Base-by-base conservation (phyloP, 2,797 vertebrate genomes). In the Caiman crocodilus region DNA sequence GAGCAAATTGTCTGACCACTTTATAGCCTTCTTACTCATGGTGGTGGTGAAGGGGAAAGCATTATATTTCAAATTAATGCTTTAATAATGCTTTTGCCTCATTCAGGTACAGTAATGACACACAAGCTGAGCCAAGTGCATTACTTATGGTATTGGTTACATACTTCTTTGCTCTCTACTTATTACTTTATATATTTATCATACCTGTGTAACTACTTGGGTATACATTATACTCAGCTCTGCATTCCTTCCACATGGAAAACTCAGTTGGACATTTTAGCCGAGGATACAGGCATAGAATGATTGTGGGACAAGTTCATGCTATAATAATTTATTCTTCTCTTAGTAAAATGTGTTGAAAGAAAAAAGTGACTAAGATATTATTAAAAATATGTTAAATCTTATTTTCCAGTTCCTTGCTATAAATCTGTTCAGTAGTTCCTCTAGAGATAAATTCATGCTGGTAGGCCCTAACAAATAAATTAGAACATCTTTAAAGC, bases 351-450 rank as follows among this genome's bases (percentile, higher is more conserved):
- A 83, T 32, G 1, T 12, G 58, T 88, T 79, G 58, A 85, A n/a
- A 81, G 56, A 85, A 10, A 14, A 20, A 57, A 12, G 2, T 6
- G 1, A 61, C 58, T 82, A 71, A 3, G 1, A 76, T 30, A 82
- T 25, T 73, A 82, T 13, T 67, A 81, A 85, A 86, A 20, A 80
- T 78, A 0, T 55, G 2, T 18, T 35, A 4, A 0, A 3, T 69
- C 90, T 85, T 79, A 56, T 65, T 0, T 1, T 0, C 4, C 1
- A 1, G 0, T 0, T 2, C 0, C 2, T 4, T 2, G 18, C 6
- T 21, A 88, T 25, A 35, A 77, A 56, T 3, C 1, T 6, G 35
- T 87, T 84, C 28, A 32, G 3, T 50, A 91, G 21, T 63, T 82
- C 60, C 15, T 57, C 83, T 21, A 78, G 78, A 77, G 1, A 14